Percentiles rank a stretch among this genome's conserved stretches.
phyloP scores from a whole-genome alignment of 2,797 vertebrate genomes.

The Sebastiscus tertius region DNA sequence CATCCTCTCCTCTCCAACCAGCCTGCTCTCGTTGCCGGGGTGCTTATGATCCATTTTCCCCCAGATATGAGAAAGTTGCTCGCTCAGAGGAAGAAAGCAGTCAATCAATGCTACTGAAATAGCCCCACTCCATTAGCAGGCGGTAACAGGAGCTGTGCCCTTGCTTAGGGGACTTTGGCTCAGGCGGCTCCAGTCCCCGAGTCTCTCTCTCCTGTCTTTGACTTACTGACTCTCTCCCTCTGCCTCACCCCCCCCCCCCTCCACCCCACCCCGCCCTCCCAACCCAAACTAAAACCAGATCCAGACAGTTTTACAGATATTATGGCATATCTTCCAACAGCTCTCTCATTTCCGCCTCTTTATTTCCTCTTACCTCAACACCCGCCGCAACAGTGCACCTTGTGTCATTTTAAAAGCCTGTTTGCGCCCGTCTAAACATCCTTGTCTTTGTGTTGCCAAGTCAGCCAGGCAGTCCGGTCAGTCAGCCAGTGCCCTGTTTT shows the following conservation, averaged over 20 bases:
- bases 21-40: constrained; percentile 67
- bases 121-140: constrained; percentile 87
- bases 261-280: constrained; percentile 29
- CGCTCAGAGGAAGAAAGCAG: constrained; percentile 86
- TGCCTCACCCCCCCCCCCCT: neutral
- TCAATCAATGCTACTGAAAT: constrained; percentile 90
- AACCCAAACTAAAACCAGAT: constrained; percentile 66
- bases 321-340: constrained; percentile 58
- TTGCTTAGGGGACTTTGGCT: constrained; percentile 84
- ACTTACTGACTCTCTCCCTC: constrained; percentile 58
- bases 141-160: constrained; percentile 87
- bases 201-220: constrained; percentile 68
- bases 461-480: constrained; percentile 46
- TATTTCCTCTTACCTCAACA: constrained; percentile 64
- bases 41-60: constrained; percentile 85
- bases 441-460: constrained; percentile 57
- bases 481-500: constrained; percentile 60
- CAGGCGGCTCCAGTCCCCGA: constrained; percentile 77
- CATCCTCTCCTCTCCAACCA: constrained; percentile 66
- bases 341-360: constrained; percentile 62
- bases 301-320: constrained; percentile 74
- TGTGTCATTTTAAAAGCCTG: constrained; percentile 63
- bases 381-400: constrained; percentile 31
- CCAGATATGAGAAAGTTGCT: constrained; percentile 86
- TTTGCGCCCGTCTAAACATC: constrained; percentile 59